These are phyloP conservation scores for Phenganax stokvisi DNA, from an alignment of 92 coral and sea anemone species.

Conservation along the genomic window DNA sequence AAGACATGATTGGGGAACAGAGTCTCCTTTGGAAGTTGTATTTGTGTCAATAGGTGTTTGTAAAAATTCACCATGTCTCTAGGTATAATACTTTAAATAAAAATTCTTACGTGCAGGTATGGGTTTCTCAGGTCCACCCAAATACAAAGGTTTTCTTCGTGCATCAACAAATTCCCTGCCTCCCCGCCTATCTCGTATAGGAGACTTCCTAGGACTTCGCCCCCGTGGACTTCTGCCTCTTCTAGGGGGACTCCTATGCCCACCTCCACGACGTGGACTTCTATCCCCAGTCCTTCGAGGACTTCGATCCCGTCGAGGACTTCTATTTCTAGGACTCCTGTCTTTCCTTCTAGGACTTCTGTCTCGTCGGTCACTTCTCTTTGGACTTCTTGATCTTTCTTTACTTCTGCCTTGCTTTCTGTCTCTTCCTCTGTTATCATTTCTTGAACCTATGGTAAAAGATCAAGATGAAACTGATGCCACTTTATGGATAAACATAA, in stretches of 20 bases:
- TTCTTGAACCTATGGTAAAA: background rate
- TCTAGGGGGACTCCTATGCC: background rate
- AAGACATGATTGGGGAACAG: background rate
- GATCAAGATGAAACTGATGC: background rate
- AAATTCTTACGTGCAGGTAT: background rate
- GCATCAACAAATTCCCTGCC: background rate
- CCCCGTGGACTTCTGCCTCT: background rate
- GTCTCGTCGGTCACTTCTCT: background rate
- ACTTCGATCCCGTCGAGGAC: conserved; percentile 8
- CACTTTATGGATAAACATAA: too few species aligned
- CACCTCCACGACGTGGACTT: conserved; percentile 5
- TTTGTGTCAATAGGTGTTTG: too few species aligned
- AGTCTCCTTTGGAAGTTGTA: too few species aligned
- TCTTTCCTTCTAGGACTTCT: conserved; percentile 5
- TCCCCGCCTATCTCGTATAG: conserved; percentile 24
- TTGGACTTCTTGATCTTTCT: conserved; percentile 41
- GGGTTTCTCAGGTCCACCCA: conserved; percentile 19
- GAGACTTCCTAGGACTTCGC: conserved; percentile 14
- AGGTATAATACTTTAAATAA: too few species aligned
- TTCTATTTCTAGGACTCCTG: conserved; percentile 6
- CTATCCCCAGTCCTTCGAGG: background rate
- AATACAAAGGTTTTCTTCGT: background rate
- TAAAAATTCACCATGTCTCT: too few species aligned
- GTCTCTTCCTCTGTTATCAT: conserved; percentile 35
- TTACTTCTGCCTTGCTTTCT: conserved; percentile 52